phyloP scores from a whole-genome alignment of 2,888 invertebrate genomes.

The Troides oblongomaculatus region DNA sequence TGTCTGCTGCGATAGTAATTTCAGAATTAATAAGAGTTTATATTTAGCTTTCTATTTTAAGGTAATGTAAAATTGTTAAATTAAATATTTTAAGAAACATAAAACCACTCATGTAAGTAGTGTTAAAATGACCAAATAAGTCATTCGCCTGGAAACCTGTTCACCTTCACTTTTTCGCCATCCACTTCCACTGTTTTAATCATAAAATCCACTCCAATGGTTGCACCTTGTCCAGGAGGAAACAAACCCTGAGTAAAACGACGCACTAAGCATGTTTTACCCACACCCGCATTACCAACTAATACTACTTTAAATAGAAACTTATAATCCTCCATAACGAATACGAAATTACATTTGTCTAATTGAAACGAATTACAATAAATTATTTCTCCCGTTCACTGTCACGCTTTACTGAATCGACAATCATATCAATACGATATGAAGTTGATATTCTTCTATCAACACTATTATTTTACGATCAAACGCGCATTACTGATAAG shows the following conservation, averaged over 20 bases:
- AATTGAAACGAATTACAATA: slow-evolving; percentile 43
- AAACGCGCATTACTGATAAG: slow-evolving; percentile 59
- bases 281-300: slow-evolving; percentile 98
- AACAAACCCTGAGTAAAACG: slow-evolving; percentile 98
- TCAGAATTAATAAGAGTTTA: too few species aligned
- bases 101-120: background rate
- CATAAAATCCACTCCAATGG: slow-evolving; percentile 99
- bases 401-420: slow-evolving; percentile 67
- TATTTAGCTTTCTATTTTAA: background rate
- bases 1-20: too few species aligned
- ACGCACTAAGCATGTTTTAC: slow-evolving; percentile 97
- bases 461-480: slow-evolving; percentile 55
- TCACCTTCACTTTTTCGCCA: slow-evolving; percentile 95
- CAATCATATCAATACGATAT: slow-evolving; percentile 53
- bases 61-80: background rate
- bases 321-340: slow-evolving; percentile 97
- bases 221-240: slow-evolving; percentile 98
- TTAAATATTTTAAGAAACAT: too few species aligned
- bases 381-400: slow-evolving; percentile 51
- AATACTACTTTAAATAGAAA: slow-evolving; percentile 99
- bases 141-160: slow-evolving; percentile 31
- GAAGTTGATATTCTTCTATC: slow-evolving; percentile 47
- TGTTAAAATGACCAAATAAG: slow-evolving; percentile 20
- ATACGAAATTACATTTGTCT: slow-evolving; percentile 62
- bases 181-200: slow-evolving; percentile 99